Base-by-base conservation (phyloP, 2,797 vertebrate genomes). In the Sphaeramia orbicularis region DNA sequence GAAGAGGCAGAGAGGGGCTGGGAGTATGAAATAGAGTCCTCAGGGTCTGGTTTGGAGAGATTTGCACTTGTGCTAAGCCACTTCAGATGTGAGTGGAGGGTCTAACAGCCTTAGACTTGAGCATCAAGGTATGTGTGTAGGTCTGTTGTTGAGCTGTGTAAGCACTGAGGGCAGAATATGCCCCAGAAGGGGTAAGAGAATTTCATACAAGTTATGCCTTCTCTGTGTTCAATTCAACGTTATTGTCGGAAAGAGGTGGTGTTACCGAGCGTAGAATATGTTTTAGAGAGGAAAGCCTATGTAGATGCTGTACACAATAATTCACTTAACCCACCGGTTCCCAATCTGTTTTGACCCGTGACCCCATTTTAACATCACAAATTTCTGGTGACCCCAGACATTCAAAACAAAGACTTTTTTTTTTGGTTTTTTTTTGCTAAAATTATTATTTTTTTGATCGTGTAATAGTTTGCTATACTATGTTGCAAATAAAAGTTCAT, bases 1-100 rank as follows among this genome's bases (percentile, higher is more conserved):
- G 86, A 90, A 79, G 87, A 86, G 76, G 84, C 81, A 87, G 86
- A 84, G 74, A 89, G 63, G 71, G 81, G 77, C 79, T 82, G 83
- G 54, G 72, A 88, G 90, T 92, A 91, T 90, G 89, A 92, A 91
- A 92, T 88, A 78, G 89, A 91, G 88, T 92, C 92, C 91, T 92
- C 84, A 49, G 90, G 92, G 91, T 87, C 85, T 92, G 88, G 90
- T 92, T 92, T 90, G 89, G 89, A 91, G 83, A 89, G 90, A 92
- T 92, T 86, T 92, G 89, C 91, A 86, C 89, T 88, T 69, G 89
- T 85, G 87, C 88, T 91, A 88, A 92, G 89, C 90, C 90, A 89
- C 88, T 91, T 92, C 89, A 88, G 83, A 91, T 90, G 86, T 86
- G 86, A 87, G 88, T 79, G 87, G 90, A 91, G 89, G 90, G 89